Percentiles rank a stretch among this genome's conserved stretches.
phyloP scores from a whole-genome alignment of 2,113 vertebrate genomes.

The Zosterops hypoxanthus region DNA sequence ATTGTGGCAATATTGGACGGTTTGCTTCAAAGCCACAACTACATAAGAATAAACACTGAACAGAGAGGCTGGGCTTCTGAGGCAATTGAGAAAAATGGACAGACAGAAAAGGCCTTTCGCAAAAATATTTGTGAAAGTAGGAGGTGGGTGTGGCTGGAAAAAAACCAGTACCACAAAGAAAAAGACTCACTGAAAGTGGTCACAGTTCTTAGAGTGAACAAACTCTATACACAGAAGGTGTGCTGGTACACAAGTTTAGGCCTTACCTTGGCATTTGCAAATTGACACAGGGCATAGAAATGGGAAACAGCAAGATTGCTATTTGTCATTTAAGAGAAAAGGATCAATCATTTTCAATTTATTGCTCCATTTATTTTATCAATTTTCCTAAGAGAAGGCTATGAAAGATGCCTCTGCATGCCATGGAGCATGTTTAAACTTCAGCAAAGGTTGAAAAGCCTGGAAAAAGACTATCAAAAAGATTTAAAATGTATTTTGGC shows the following conservation, averaged over 20 bases:
- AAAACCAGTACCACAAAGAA: background rate
- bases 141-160: background rate
- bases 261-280: background rate
- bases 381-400: background rate
- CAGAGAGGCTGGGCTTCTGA: background rate
- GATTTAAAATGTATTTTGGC: background rate
- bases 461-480: background rate
- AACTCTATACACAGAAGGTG: background rate
- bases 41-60: background rate
- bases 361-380: background rate
- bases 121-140: background rate
- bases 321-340: background rate
- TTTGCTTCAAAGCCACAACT: background rate
- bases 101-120: background rate
- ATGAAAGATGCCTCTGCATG: background rate
- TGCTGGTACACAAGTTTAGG: background rate
- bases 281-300: background rate
- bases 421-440: background rate
- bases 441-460: background rate
- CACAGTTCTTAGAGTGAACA: background rate
- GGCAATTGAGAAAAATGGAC: background rate
- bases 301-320: background rate
- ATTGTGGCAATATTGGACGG: background rate
- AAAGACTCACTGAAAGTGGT: background rate
- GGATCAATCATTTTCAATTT: background rate